A percentile compares a stretch with the other conserved stretches of the same genome.
phyloP scores from a whole-genome alignment of 2,888 invertebrate genomes.

The Odontomyia ornata region DNA sequence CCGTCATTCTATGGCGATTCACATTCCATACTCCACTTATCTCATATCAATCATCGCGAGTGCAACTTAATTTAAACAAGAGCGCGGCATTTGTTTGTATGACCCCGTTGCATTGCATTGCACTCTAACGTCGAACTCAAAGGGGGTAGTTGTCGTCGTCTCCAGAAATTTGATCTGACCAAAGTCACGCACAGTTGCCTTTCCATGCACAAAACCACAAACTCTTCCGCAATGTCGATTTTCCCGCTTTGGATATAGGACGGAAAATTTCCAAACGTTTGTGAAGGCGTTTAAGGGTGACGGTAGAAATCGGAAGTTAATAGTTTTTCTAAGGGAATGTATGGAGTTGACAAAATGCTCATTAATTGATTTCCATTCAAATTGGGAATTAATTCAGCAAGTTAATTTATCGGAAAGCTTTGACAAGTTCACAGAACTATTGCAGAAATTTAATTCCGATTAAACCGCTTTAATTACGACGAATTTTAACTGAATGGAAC shows the following conservation, averaged over 20 bases:
- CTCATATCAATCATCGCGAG: not conserved
- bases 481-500: no score
- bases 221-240: constrained; percentile 1
- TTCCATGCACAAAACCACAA: constrained; percentile 10
- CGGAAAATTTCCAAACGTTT: no score
- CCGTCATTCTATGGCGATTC: not conserved
- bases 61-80: not conserved
- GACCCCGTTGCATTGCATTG: constrained; percentile 1
- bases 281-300: no score
- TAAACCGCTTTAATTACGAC: no score
- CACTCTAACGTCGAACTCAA: not conserved
- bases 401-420: no score
- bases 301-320: no score
- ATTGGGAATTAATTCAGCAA: no score
- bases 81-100: not conserved
- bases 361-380: no score
- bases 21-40: constrained; percentile 4
- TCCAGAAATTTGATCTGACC: constrained; percentile 16
- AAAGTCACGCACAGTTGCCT: not conserved
- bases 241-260: not conserved
- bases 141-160: not conserved
- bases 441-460: no score
- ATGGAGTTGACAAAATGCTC: no score
- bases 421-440: no score
- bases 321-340: no score